Percentiles rank a stretch among this genome's conserved stretches.
phyloP scores from a whole-genome alignment of 2,888 invertebrate species.

The Leptinotarsa rubiginosa region DNA sequence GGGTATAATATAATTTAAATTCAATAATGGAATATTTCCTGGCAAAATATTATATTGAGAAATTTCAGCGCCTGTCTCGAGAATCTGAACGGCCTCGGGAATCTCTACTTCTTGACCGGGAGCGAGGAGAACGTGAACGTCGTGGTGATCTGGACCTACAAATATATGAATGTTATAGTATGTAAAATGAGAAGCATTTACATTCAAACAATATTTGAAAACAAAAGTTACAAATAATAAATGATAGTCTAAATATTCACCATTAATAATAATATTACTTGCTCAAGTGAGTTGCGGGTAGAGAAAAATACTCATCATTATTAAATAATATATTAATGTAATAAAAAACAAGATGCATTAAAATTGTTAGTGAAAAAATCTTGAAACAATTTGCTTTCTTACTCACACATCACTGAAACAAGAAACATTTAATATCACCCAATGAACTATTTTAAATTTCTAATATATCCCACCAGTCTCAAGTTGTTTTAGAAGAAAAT shows the following conservation, averaged over 20 bases:
- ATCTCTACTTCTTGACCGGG: constrained; percentile 70
- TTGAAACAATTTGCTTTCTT: too few relatives aligned
- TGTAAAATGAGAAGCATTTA: not conserved
- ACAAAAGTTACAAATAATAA: not conserved
- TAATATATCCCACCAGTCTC: constrained; percentile 40
- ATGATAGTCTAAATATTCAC: constrained; percentile 3
- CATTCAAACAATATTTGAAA: not conserved
- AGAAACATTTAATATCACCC: constrained; percentile 9
- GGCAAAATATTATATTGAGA: not conserved
- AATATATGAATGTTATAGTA: constrained; percentile 23
- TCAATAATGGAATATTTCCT: constrained; percentile 3
- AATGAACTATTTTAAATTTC: constrained; percentile 23
- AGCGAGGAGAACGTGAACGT: constrained; percentile 60
- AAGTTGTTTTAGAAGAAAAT: constrained; percentile 37
- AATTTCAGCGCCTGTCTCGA: constrained; percentile 69
- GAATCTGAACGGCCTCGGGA: constrained; percentile 72
- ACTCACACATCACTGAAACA: constrained; percentile 33
- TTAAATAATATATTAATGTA: too few relatives aligned
- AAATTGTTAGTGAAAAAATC: too few relatives aligned
- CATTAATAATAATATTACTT: not conserved
- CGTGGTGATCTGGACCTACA: constrained; percentile 66
- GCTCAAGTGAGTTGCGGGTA: constrained; percentile 7
- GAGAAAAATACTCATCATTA: not conserved
- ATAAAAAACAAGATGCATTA: too few relatives aligned
- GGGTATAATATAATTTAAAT: constrained; percentile 2